Evolutionary conservation across 2,888 invertebrate genomes (phyloP), one percentile per base, ranked within the genome.

Genomic region (Myathropa florea): DNA sequence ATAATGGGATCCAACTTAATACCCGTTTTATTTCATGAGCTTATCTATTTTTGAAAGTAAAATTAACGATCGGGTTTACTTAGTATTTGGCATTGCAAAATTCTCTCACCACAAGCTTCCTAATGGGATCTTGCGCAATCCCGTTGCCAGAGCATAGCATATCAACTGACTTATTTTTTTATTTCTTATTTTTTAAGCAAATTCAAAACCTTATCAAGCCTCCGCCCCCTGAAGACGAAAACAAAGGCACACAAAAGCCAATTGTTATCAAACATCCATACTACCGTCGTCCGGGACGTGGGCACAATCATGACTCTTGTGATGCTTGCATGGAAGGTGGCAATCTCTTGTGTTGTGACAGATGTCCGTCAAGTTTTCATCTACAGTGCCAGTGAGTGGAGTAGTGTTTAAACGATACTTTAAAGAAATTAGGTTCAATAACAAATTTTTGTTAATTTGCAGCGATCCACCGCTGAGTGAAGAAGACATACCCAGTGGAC

Each of bases 321-420:
- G 98, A 98, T 93, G 97, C 97, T 73, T 99, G 99, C 92, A 95
- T 96, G 72, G 98, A 98, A 93, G 98, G 98, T 36, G 98, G 99
- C 2, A 98, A 98, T 92, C 93, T 99, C 46, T 95, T 99, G 80
- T 98, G 98, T 93, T 99, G 99, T 92, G 98, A 99, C 92, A 96
- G 96, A 88, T 99, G 99, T 90, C 98, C 98, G 0, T 97, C 98
- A 33, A 98, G 98, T 87, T 99, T 99, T 93, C 99, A 99, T 93
- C 94, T 98, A 81, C 95, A 96, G 89, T 99, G 99, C 95, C 98
- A 98, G 98, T 98, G 93, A 95, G 95, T 94, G 24, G 24, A 60
- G 2, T 70, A 61, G 63, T 14, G 57, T 53, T 57, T 24, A 14
- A 24, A 14, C 21, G 23, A 24, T 12, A 3, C 24, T 12, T 24